Evolutionary conservation across 2,888 invertebrate genomes (phyloP).

Genomic region (Lochmaea capreae): DNA sequence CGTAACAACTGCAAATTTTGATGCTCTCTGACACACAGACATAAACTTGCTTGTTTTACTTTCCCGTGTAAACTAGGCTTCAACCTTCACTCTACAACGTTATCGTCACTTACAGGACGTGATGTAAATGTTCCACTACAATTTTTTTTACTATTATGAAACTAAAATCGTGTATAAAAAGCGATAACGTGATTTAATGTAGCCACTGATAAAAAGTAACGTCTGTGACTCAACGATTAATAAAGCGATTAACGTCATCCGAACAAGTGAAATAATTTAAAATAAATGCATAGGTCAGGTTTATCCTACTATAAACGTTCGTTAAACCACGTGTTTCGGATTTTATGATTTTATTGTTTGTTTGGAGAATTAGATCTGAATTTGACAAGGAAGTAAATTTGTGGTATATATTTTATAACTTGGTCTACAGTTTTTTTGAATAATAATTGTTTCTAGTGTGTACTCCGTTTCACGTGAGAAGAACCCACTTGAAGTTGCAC

Average conservation of each 20-base stretch:
- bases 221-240: not conserved
- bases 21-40: too few species aligned
- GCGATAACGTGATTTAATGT: not conserved
- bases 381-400: too few species aligned
- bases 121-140: not conserved
- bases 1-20: not conserved
- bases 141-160: not conserved
- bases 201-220: not conserved
- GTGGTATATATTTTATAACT: too few species aligned
- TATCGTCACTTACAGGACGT: not conserved
- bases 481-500: too few species aligned
- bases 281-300: conserved; percentile 10
- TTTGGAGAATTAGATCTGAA: not conserved
- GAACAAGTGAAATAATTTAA: not conserved
- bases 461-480: too few species aligned
- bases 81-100: not conserved
- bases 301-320: not conserved
- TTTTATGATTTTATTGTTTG: not conserved
- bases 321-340: not conserved
- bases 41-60: too few species aligned
- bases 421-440: too few species aligned
- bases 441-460: too few species aligned
- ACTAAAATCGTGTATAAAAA: not conserved
- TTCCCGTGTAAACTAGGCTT: not conserved
- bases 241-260: conserved; percentile 1